Evolutionary conservation across 2,113 vertebrate genomes (phyloP).

Genomic region (Lepidothrix coronata): DNA sequence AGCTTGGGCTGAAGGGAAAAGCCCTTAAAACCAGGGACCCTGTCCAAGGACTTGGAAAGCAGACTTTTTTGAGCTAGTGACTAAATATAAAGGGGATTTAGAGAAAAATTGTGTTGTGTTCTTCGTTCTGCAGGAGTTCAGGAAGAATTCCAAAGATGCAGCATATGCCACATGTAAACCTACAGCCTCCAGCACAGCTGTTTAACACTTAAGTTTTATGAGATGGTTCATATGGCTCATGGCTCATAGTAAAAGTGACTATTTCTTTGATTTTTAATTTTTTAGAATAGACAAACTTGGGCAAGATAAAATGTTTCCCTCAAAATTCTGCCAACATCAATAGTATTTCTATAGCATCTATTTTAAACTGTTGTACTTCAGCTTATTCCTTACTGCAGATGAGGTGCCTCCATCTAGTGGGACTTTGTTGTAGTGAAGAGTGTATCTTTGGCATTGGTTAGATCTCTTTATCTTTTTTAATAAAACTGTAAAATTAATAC

Average conservation of each 20-base stretch:
- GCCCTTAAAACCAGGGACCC: not conserved
- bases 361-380: not conserved
- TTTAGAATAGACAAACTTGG: not conserved
- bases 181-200: not conserved
- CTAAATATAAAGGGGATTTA: not conserved
- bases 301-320: not conserved
- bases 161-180: fast-evolving
- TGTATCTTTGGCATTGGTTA: not conserved
- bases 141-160: not conserved
- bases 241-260: not conserved
- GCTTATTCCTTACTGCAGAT: not conserved
- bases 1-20: not conserved
- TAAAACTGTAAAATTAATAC: not conserved
- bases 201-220: not conserved
- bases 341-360: not conserved
- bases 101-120: not conserved
- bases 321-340: not conserved
- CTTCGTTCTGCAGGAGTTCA: not conserved
- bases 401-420: not conserved
- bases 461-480: not conserved
- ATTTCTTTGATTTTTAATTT: not conserved
- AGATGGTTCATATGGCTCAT: not conserved
- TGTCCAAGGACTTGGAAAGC: not conserved
- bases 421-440: not conserved
- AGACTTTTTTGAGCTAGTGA: not conserved